Evolutionary conservation across 2,797 vertebrate species (phyloP), one percentile per base, ranked within the genome.

Genomic region (Heteromormyrus szaboi): DNA sequence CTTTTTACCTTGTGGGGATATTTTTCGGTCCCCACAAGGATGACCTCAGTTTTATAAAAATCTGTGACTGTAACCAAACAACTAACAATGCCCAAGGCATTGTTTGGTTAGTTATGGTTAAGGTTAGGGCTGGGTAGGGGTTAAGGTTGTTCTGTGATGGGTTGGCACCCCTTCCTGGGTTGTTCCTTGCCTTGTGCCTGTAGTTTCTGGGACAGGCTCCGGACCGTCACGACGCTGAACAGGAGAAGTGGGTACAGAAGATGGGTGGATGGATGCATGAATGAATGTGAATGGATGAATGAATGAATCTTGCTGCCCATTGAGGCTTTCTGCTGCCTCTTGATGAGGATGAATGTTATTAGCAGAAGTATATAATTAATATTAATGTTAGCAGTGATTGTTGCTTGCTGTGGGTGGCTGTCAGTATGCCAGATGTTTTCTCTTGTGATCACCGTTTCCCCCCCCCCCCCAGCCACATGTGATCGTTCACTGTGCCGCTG

Each of bases 401-500:
- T 83, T 44, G 7, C 41, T 48, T 51, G 19, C n/a, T 84, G 81
- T 22, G n/a, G 7, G n/a, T 29, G n/a, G 22, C 22, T 84, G 46
- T 76, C 14, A 76, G 33, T 37, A 2, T 1, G 4, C 4, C 29
- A 22, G 48, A 91, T 83, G 48, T 17, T 25, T 90, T 0, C 37
- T 37, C 25, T 87, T 41, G 7, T 41, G 12, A 59, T 62, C 50
- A 91, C 22, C 0, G 41, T 41, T 3, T 2, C n/a, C 59, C 22
- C 7, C 22, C 12, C 12, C 25, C 92, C 94, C 95, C 33, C 92
- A 99, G 98, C 98, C 98, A 85, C 97, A 99, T 72, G 97, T 97
- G 88, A 95, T 99, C 87, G 93, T 99, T 48, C 98, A 99, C 90
- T 99, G 98, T 93, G 98, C 98, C 22, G 98, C 98, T 9, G 98